Evolutionary conservation across 2,113 vertebrate genomes (phyloP).

Genomic region (Micronycteris hirsuta): DNA sequence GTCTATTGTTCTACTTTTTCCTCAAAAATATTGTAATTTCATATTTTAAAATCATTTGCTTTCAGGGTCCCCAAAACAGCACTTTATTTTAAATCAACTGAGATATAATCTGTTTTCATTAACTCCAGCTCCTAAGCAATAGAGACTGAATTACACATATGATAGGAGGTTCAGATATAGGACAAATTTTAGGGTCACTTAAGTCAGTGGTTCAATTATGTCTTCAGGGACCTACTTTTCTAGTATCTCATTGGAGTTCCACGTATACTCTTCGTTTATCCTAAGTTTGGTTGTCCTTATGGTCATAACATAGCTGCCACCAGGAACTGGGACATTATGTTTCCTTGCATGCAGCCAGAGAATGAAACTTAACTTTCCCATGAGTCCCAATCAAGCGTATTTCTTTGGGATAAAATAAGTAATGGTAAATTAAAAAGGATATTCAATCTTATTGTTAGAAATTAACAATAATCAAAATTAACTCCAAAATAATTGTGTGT

Average conservation of each 20-base stretch:
- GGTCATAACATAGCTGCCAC: background rate
- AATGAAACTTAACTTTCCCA: background rate
- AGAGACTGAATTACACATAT: background rate
- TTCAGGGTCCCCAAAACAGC: accelerated
- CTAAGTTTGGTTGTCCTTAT: background rate
- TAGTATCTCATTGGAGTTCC: background rate
- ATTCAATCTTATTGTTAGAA: background rate
- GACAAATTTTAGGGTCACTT: background rate
- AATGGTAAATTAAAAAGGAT: background rate
- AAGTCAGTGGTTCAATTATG: background rate
- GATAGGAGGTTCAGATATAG: background rate
- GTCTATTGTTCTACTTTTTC: background rate
- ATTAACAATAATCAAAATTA: too few relatives aligned
- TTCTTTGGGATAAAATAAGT: background rate
- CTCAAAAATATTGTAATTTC: background rate
- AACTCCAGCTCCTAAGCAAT: background rate
- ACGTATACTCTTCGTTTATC: background rate
- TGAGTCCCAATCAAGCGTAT: background rate
- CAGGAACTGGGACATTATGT: background rate
- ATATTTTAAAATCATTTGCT: background rate
- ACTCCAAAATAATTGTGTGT: background rate
- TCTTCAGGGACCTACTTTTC: background rate
- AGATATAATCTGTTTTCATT: background rate
- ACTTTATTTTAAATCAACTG: background rate
- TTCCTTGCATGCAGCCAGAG: background rate